Evolutionary conservation across 2,113 vertebrate genomes (phyloP), one percentile per base, ranked within the genome.

Genomic region (Silurus glanis): DNA sequence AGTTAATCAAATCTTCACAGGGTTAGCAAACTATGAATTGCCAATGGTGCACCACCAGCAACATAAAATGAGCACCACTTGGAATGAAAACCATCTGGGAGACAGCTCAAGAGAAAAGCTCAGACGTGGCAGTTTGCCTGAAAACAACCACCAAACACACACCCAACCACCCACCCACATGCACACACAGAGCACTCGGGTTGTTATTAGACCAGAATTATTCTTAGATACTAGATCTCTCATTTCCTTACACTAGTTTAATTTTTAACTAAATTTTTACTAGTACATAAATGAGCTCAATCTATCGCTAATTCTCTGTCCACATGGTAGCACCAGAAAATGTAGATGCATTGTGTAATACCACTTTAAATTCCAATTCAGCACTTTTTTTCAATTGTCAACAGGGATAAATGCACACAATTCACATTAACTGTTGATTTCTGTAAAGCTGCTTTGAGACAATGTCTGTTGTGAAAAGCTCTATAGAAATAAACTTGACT

Each of bases 31-130:
- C 81, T 80, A 59, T 71, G 89, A 86, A 74, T 19, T 88, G 82
- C 87, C 85, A 83, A 51, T 53, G 61, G 62, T 69, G 81, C 76
- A 82, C 78, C 53, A 13, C 84, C 84, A 55, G 71, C 82, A 87
- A 84, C 84, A 87, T 83, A 87, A 87, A 76, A 86, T 19, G 17
- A 88, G 81, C 80, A 55, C 21, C 59, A 86, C 56, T 85, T 45
- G 17, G 83, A 90, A 89, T 87, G 17, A 92, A 84, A 84, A 69
- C 85, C 25, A 82, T 87, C 86, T 92, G 90, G 88, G 89, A 83
- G 0, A 13, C 5, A 75, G 47, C 80, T 90, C 80, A 89, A 89
- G 87, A 85, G 89, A 55, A 86, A 85, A 85, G 85, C 55, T 83
- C 76, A 45, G 80, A 51, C 64, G 69, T 89, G 89, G 80, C 83